phyloP scores from a whole-genome alignment of 2,797 vertebrate genomes.

The Philypnodon macrostomus region DNA sequence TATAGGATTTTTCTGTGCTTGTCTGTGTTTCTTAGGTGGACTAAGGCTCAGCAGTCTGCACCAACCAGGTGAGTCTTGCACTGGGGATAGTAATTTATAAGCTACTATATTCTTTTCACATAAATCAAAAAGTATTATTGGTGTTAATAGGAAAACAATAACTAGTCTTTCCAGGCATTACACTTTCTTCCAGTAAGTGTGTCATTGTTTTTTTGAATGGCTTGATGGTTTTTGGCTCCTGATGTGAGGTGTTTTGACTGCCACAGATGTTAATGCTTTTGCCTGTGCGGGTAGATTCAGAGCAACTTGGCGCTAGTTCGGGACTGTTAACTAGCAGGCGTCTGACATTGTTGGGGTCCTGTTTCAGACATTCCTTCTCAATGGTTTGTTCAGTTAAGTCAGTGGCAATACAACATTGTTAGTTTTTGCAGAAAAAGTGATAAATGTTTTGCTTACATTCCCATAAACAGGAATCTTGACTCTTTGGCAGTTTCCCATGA shows the following conservation, averaged over 20 bases:
- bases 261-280: constrained; percentile 61
- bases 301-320: constrained; percentile 37
- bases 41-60: constrained; percentile 61
- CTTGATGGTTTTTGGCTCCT: constrained; percentile 35
- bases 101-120: background rate
- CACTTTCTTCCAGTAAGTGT: constrained; percentile 25
- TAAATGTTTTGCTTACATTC: constrained; percentile 10
- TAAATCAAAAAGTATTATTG: too few species aligned
- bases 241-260: constrained; percentile 32
- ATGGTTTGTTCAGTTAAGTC: background rate
- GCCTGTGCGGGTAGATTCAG: constrained; percentile 44
- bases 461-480: background rate
- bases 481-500: background rate
- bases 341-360: constrained; percentile 42
- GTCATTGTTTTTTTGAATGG: too few species aligned
- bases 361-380: constrained; percentile 20
- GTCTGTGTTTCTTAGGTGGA: constrained; percentile 57
- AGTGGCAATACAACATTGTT: background rate
- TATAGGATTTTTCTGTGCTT: constrained; percentile 53
- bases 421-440: constrained; percentile 4
- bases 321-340: constrained; percentile 33
- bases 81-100: background rate
- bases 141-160: constrained; percentile 5
- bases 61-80: constrained; percentile 64
- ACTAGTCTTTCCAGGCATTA: constrained; percentile 25